Percentiles rank a stretch among this genome's conserved stretches.
Evolutionary conservation across 2,113 vertebrate genomes (phyloP).

Genomic region (Notechis scutatus): DNA sequence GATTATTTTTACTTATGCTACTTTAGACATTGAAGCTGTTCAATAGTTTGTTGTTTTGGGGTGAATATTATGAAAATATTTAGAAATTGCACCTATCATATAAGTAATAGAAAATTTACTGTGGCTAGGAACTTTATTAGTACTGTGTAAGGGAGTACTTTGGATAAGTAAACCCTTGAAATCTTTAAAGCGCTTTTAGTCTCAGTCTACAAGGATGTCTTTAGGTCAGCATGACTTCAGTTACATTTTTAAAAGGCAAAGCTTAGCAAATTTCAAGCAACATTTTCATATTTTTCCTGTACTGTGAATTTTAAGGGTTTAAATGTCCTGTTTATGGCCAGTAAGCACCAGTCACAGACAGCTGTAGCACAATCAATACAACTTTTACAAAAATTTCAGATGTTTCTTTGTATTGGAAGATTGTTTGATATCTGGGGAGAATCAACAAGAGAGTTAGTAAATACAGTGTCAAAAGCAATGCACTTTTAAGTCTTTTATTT

Average conservation of each 20-base stretch:
- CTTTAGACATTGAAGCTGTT: background rate
- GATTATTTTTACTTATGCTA: background rate
- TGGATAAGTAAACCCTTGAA: conserved; percentile 22
- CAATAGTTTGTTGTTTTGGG: background rate
- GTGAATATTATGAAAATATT: background rate
- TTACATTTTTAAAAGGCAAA: background rate
- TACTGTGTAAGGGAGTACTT: conserved; percentile 23
- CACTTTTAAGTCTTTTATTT: conserved; percentile 20
- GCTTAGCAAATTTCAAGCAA: background rate
- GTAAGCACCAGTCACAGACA: background rate
- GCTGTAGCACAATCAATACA: background rate
- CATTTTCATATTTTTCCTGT: background rate
- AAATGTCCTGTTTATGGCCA: background rate
- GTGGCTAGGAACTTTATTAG: conserved; percentile 4
- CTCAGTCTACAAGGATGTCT: background rate
- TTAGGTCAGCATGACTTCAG: conserved; percentile 18
- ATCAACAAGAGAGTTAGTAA: background rate
- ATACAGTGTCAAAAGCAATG: conserved; percentile 10
- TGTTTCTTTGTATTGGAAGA: background rate
- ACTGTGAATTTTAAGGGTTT: background rate
- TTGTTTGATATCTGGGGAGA: background rate
- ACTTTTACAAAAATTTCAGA: background rate
- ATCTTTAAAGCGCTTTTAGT: conserved; percentile 34
- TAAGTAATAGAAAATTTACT: conserved; percentile 13
- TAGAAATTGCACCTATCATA: background rate